A percentile compares a stretch with the other conserved stretches of the same genome.
These are phyloP conservation scores for Phaetusa simplex DNA, from an alignment of 2,113 vertebrate genomes.

Conservation along the genomic window DNA sequence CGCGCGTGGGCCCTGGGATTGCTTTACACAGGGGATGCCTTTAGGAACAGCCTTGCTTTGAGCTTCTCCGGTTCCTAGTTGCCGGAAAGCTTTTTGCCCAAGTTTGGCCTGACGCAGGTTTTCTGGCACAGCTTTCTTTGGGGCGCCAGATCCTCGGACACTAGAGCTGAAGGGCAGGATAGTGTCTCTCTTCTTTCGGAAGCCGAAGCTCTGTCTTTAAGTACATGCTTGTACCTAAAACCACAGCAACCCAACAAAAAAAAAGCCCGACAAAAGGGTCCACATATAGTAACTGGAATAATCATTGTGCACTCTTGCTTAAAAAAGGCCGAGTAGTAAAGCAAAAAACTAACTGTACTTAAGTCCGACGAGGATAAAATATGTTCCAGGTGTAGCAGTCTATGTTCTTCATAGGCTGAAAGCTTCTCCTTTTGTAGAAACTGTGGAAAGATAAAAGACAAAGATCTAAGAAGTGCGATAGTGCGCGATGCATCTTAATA, in stretches of 20 bases:
- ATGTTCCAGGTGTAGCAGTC: neutral
- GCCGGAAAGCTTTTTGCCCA: neutral
- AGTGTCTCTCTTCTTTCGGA: neutral
- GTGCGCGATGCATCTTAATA: neutral
- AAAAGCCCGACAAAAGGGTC: neutral
- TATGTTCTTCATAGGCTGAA: neutral
- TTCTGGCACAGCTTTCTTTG: neutral
- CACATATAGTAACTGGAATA: neutral
- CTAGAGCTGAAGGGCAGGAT: neutral
- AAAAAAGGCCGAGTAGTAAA: neutral
- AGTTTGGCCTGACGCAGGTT: neutral
- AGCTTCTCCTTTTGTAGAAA: neutral
- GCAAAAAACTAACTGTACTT: neutral
- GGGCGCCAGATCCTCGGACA: neutral
- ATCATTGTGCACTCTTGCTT: neutral
- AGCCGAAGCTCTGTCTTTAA: neutral
- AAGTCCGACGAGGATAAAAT: neutral
- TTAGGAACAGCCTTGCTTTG: neutral
- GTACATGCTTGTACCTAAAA: neutral
- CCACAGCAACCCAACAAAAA: neutral
- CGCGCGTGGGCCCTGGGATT: rapidly evolving
- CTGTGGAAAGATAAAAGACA: neutral
- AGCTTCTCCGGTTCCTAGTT: neutral
- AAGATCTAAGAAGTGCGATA: neutral
- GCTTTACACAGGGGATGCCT: neutral